Evolutionary conservation across 2,797 vertebrate species (phyloP), one percentile per base, ranked within the genome.

Genomic region (Glyptemys insculpta): DNA sequence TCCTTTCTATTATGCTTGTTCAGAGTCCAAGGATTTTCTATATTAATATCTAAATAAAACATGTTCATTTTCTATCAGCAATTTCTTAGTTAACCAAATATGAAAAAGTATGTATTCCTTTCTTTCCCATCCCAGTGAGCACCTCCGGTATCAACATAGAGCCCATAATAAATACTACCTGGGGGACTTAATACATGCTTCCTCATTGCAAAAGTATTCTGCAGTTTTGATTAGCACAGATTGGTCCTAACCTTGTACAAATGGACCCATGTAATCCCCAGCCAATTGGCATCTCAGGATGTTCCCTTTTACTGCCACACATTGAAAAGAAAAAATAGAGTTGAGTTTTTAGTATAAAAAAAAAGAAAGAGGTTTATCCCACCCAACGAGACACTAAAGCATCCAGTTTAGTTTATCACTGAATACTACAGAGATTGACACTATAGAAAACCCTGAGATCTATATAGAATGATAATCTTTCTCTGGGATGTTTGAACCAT

Each of bases 141-240:
- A 91, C 21, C 88, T 81, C 87, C 82, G 83, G 47, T 72, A 86
- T 56, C 89, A 93, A 87, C 74, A 78, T 16, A 54, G 47, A 90
- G 14, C 83, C 25, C 12, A 93, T 79, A 90, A 89, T 19, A 90
- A 91, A 94, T 84, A 44, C 2, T 1, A 87, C 34, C 29, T 59
- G 44, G n/a, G 83, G 90, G 89, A 81, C 47, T 53, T 84, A 87
- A 53, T 10, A 85, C 37, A 92, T 52, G 90, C 87, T 97, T 91
- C 15, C 8, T 90, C 4, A 57, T 80, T 91, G 8, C 65, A 59
- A 88, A 65, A 29, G 86, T 86, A 79, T 80, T 34, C 31, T 91
- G n/a, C 37, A 11, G 41, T 87, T 25, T 92, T 87, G 29, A 85
- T 47, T 34, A 74, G 19, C 41, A 47, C 6, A 76, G 95, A 65